Base-by-base conservation (phyloP, 2,797 vertebrate species). In the Leuciscus waleckii region DNA sequence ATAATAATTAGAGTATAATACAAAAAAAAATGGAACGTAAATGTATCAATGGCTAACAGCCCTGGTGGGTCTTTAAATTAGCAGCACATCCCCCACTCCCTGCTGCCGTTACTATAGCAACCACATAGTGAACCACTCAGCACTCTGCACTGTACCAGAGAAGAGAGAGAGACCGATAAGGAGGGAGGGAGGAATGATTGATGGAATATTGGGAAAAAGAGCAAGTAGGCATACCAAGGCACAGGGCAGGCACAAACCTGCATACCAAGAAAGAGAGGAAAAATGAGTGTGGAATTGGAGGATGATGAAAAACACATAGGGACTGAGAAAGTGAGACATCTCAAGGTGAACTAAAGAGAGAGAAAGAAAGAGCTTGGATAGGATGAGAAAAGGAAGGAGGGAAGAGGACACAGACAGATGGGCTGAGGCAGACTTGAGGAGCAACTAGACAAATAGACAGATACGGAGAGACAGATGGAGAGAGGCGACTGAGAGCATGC, bases 31-130 rank as follows among this genome's bases (percentile, higher is more conserved):
- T 79, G 6, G 39, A 39, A 69, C 4, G 77, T 78, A 74, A 46
- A 46, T 73, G 54, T 84, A 71, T 81, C 87, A 81, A 79, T 84
- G 29, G 41, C 73, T 69, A 87, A 78, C 80, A 65, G 74, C 83
- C 87, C 86, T 77, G 43, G 10, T 85, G 84, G 85, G 70, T 90
- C 83, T 89, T 92, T 91, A 91, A 92, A 92, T 90, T 88, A 91
- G 86, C 85, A 29, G 82, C 90, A 90, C 88, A 88, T 87, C 87
- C 78, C 80, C 65, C 26, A 43, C 77, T 49, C 88, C 81, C 43
- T 69, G 16, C 87, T 83, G 71, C 56, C 85, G 92, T 92, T 90
- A 85, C 91, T 90, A 93, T 90, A 92, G 92, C 90, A 93, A 93
- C 90, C 81, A 88, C 82, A 74, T 86, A 87, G 65, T 51, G 29